Base-by-base conservation (phyloP, 2,888 invertebrate species). In the Epicampocera succincta region DNA sequence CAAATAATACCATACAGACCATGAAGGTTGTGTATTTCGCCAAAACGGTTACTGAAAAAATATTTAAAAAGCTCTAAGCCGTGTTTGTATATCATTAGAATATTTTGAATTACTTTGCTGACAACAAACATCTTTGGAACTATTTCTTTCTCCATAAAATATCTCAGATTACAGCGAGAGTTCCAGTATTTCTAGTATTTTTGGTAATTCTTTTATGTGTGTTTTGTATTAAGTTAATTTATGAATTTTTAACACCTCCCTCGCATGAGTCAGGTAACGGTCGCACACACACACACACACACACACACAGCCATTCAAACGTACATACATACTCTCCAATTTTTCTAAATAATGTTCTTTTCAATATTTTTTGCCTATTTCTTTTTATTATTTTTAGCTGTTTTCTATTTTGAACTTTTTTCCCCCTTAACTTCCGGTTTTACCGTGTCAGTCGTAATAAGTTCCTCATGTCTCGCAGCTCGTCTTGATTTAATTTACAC, bases 401-500 rank as follows among this genome's bases (percentile, higher is more conserved):
- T 29, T 25, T 40, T 44, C 38, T 33, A 61, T 68, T 61, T 52
- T 66, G 1, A 60, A 61, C 52, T 68, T 52, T 44, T 3, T 25
- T n/a, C n/a, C 21, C 33, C 8, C n/a, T 13, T 19, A 19, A 42
- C 54, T 21, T 68, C 44, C 56, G 48, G 42, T 50, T 60, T n/a
- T 13, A 29, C 25, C 42, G 29, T 58, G 17, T 44, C 56, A 66
- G 40, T 29, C 42, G 52, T 42, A 66, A 66, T 52, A 66, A 66
- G 52, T 66, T 66, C 17, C 40, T 50, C 52, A 52, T 71, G 71
- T 77, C 72, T 72, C 63, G 50, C 65, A 74, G 69, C 61, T 77
- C 76, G 71, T 69, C 72, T 84, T 84, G 80, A 84, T 85, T 85
- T 84, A 85, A 83, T 84, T 84, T 85, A 83, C 84, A 83, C 84